phyloP scores from a whole-genome alignment of 2,113 vertebrate species.

The Nothocercus julius region DNA sequence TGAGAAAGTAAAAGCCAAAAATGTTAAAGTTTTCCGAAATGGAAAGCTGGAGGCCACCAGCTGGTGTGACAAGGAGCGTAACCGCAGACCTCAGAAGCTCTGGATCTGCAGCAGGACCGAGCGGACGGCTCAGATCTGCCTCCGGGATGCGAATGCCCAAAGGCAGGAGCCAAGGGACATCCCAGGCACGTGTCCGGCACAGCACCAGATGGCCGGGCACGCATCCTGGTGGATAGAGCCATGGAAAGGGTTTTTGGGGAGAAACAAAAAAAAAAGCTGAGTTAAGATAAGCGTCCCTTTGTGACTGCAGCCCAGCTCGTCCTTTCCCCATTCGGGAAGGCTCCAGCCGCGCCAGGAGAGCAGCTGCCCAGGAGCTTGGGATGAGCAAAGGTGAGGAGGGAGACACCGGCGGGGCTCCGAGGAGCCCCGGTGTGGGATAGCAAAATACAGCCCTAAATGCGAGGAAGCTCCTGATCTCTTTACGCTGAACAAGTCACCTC shows the following conservation, averaged over 20 bases:
- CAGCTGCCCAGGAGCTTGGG: not conserved
- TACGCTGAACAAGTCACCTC: rapidly evolving
- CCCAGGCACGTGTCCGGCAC: not conserved
- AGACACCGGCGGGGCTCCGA: not conserved
- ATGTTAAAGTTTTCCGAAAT: not conserved
- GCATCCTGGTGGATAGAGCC: not conserved
- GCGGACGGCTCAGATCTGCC: not conserved
- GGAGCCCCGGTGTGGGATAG: not conserved
- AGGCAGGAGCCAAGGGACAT: not conserved
- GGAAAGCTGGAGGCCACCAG: not conserved
- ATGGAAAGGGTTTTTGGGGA: not conserved
- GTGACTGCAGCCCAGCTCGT: no score
- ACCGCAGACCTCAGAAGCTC: not conserved
- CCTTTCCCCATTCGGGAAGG: not conserved
- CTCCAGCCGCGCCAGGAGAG: not conserved
- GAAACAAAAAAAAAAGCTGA: no score
- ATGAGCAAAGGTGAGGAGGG: not conserved
- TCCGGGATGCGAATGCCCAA: not conserved
- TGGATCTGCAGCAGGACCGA: not conserved
- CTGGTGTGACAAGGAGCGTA: not conserved
- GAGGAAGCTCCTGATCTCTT: rapidly evolving
- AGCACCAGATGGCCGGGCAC: conserved; percentile 33
- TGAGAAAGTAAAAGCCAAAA: rapidly evolving
- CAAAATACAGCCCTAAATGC: rapidly evolving
- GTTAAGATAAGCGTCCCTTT: no score